Evolutionary conservation across 2,888 invertebrate species (phyloP).

Genomic region (Monoplex corrugatus): DNA sequence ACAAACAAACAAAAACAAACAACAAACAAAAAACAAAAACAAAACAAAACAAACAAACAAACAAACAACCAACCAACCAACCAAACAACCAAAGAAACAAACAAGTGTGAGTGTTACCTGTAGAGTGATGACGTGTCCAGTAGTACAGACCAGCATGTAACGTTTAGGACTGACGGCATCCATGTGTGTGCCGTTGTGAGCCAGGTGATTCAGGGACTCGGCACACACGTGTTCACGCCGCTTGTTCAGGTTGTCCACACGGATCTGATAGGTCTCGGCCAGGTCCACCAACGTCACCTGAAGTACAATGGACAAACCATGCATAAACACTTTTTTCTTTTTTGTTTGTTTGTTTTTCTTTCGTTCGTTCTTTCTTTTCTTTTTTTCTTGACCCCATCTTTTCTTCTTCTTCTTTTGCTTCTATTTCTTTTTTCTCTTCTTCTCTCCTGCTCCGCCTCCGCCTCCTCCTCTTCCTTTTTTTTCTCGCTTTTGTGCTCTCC

Average conservation of each 20-base stretch:
- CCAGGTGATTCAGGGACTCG: slow-evolving; percentile 53
- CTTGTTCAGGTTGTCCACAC: slow-evolving; percentile 54
- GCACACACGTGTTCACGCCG: slow-evolving; percentile 50
- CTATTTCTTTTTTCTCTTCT: too few species aligned
- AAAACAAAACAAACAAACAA: neutral
- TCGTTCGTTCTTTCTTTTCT: too few species aligned
- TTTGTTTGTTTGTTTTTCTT: too few species aligned
- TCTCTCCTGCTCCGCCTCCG: too few species aligned
- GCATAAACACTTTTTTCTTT: too few species aligned
- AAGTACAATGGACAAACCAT: too few species aligned
- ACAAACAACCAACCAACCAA: too few species aligned
- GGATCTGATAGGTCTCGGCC: slow-evolving; percentile 42
- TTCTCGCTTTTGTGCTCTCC: too few species aligned
- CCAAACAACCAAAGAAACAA: too few species aligned
- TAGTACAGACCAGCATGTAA: slow-evolving; percentile 52
- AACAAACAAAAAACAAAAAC: neutral
- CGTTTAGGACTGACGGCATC: slow-evolving; percentile 49
- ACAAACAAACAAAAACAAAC: neutral
- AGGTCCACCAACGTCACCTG: slow-evolving; percentile 27
- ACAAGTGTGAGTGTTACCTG: neutral
- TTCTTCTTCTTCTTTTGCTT: too few species aligned
- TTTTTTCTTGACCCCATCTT: too few species aligned
- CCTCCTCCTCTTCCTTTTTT: too few species aligned
- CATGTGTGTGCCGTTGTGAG: slow-evolving; percentile 56
- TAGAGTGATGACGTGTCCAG: slow-evolving; percentile 49